Evolutionary conservation across 2,797 vertebrate genomes (phyloP), one percentile per base, ranked within the genome.

Genomic region (Amniataba percoides): DNA sequence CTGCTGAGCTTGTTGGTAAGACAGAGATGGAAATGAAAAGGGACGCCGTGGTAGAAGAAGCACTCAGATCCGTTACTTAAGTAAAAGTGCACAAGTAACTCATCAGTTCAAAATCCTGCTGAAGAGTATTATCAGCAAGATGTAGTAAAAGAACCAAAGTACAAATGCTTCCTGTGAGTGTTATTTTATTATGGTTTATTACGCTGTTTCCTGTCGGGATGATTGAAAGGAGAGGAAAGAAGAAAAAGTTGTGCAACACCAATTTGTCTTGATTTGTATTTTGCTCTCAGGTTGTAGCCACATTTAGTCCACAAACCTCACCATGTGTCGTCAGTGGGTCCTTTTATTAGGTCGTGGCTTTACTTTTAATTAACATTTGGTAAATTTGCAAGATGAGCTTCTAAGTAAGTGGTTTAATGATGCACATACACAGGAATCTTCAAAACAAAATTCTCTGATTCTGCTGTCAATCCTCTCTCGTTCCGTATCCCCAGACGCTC

Each of bases 1-100:
- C 80, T 56, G 86, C 87, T 19, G 90, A 93, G 19, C 55, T 79
- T 46, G 58, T 61, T 48, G 95, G 95, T 96, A 95, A 91, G 69
- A 23, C 18, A 69, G 14, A 42, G 16, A 27, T 16, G 4, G 25
- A 62, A 42, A 46, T 9, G 40, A 16, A n/a, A 15, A 46, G 39
- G 15, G 21, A 48, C 59, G 51, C 27, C 40, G 5, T 31, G 19
- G 7, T 14, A 3, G 18, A 62, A 49, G 36, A 31, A 18, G 36
- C 10, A 42, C 4, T 36, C 8, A 48, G 23, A 25, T 34, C 7
- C 6, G 53, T 40, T n/a, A 16, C 3, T 55, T 13, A 11, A 52
- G 25, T 56, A 15, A 36, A 27, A 48, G 7, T 51, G 23, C 49
- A n/a, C 39, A 72, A 55, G 40, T 70, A 31, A 36, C 16, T 25